phyloP scores from a whole-genome alignment of 2,888 invertebrate genomes.

The Chouioia cunea region DNA sequence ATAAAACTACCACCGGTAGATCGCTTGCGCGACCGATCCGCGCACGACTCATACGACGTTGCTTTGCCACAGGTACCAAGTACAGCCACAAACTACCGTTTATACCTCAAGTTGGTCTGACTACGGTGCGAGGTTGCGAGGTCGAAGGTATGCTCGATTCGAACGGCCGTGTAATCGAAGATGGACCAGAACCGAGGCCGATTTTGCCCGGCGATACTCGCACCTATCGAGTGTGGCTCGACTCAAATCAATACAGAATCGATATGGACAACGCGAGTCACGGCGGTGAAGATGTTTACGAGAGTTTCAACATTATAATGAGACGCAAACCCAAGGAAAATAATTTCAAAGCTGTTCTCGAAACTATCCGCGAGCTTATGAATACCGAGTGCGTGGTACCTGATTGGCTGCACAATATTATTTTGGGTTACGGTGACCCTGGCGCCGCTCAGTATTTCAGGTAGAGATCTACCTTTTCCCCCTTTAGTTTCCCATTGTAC shows the following conservation, averaged over 20 bases:
- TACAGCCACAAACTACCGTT: constrained; percentile 88
- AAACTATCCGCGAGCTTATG: constrained; percentile 98
- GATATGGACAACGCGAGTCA: constrained; percentile 89
- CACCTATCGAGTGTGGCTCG: constrained; percentile 93
- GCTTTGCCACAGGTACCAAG: constrained; percentile 75
- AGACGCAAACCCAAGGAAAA: constrained; percentile 99
- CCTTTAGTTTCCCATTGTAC: not conserved
- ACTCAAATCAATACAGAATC: constrained; percentile 95
- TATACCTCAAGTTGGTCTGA: constrained; percentile 91
- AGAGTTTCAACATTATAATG: constrained; percentile 96
- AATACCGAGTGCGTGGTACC: constrained; percentile 98
- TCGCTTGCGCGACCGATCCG: no score
- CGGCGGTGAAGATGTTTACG: constrained; percentile 89
- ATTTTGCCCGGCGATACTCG: constrained; percentile 88
- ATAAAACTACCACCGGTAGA: no score
- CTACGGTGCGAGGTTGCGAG: constrained; percentile 96
- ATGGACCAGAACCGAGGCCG: constrained; percentile 92
- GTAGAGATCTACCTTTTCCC: constrained; percentile 61
- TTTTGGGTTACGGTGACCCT: constrained; percentile 98
- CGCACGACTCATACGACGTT: no score
- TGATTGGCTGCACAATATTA: constrained; percentile 95
- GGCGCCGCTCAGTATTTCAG: constrained; percentile 95
- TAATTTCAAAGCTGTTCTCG: constrained; percentile 99
- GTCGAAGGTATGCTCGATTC: constrained; percentile 98
- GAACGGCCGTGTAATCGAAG: constrained; percentile 95